phyloP scores from a whole-genome alignment of 2,113 vertebrate genomes.

The Columba livia region DNA sequence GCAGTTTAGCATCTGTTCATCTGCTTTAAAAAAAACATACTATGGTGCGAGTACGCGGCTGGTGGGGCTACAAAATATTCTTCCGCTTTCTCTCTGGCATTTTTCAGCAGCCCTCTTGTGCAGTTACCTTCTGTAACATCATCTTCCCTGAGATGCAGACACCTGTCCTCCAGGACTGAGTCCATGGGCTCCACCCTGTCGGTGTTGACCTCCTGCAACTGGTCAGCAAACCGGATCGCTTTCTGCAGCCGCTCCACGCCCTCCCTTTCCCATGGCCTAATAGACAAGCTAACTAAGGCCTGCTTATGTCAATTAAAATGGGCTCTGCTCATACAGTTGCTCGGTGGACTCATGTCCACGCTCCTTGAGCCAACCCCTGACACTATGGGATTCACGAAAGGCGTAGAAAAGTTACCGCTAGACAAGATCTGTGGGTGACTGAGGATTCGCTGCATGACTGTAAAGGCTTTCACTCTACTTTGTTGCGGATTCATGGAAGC shows the following conservation, averaged over 20 bases:
- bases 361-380: no score
- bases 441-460: background rate
- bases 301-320: no score
- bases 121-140: no score
- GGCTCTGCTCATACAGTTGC: no score
- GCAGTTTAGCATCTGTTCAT: background rate
- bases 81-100: no score
- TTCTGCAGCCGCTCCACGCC: conserved; percentile 84
- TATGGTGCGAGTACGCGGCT: no score
- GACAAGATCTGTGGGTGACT: background rate
- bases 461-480: background rate
- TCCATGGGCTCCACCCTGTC: conserved; percentile 87
- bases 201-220: conserved; percentile 84
- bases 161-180: conserved; percentile 93
- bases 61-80: no score
- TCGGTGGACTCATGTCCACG: no score
- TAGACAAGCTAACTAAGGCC: no score
- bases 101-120: no score
- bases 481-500: background rate
- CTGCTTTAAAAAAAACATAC: background rate
- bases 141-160: no score
- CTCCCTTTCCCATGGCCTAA: no score
- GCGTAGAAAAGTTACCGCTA: background rate
- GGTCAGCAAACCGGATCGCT: conserved; percentile 86
- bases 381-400: background rate